Evolutionary conservation across 2,113 vertebrate genomes (phyloP).

Genomic region (Anas platyrhynchos): DNA sequence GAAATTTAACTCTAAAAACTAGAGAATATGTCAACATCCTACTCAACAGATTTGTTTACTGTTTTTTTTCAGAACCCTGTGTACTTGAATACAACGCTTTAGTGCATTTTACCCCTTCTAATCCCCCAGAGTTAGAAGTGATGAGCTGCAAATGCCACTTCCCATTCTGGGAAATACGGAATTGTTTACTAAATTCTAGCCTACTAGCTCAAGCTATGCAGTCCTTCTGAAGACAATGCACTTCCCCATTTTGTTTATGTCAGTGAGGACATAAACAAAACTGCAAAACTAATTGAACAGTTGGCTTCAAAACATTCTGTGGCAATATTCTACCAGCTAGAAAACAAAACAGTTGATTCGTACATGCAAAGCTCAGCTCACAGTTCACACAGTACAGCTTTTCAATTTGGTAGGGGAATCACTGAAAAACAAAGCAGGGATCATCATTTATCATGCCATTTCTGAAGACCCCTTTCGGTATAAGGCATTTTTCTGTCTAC

Average conservation of each 20-base stretch:
- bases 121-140: not conserved
- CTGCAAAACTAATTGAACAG: not conserved
- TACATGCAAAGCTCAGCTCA: not conserved
- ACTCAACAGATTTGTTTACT: constrained; percentile 50
- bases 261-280: not conserved
- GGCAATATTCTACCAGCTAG: not conserved
- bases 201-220: not conserved
- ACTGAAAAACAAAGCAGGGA: not conserved
- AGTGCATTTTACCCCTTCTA: constrained; percentile 7
- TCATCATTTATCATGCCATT: not conserved
- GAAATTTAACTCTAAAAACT: not conserved
- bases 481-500: not conserved
- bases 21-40: constrained; percentile 13
- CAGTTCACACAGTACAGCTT: not conserved
- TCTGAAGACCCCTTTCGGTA: not conserved
- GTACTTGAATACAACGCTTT: not conserved
- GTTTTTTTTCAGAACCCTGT: not conserved
- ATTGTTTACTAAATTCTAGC: not conserved
- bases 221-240: not conserved
- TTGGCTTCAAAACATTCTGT: not conserved
- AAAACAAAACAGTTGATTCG: not conserved
- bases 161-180: not conserved
- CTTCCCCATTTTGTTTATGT: not conserved
- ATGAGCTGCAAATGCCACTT: not conserved
- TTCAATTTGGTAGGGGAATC: not conserved